Evolutionary conservation across 2,888 invertebrate species (phyloP), one percentile per base, ranked within the genome.

Genomic region (Macaria notata): DNA sequence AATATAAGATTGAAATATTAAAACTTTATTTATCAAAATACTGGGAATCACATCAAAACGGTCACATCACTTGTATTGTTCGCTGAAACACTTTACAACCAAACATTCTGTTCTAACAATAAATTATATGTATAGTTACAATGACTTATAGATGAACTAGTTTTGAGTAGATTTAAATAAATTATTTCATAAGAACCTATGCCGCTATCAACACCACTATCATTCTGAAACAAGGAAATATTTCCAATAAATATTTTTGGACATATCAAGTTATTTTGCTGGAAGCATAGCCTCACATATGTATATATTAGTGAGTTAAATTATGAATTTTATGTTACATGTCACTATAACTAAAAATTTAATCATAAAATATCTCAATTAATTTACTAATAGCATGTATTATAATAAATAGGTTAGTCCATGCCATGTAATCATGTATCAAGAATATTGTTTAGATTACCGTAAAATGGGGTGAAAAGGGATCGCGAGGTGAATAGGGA

Each of bases 171-270:
- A 64, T 53, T 56, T n/a, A 42, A 55, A 41, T 33, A 42, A 41
- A 42, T 55, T 50, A 49, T 19, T 19, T 19, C 19, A 19, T 59
- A 54, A 47, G 50, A 3, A 52, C 61, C 84, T 79, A 91, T 62
- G 84, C 89, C 29, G 90, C 90, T 62, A 91, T 91, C 66, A 91
- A 70, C 69, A 91, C 91, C 64, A 89, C 88, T 66, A 91, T 91
- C 91, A 91, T 91, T 78, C 91, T 91, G 90, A 64, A 90, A 90
- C 70, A 78, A 73, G 69, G 61, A 54, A 62, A 65, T 30, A 41
- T 31, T 9, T 46, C 8, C 9, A 41, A 19, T 41, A 9, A 29
- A 4, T 19, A 42, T 43, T 33, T 36, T 36, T 36, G 4, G 1
- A 36, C 33, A 6, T 36, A 36, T 4, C 7, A 36, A 4, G 33